Base-by-base conservation (phyloP, 2,113 vertebrate genomes). In the Fulica atra region DNA sequence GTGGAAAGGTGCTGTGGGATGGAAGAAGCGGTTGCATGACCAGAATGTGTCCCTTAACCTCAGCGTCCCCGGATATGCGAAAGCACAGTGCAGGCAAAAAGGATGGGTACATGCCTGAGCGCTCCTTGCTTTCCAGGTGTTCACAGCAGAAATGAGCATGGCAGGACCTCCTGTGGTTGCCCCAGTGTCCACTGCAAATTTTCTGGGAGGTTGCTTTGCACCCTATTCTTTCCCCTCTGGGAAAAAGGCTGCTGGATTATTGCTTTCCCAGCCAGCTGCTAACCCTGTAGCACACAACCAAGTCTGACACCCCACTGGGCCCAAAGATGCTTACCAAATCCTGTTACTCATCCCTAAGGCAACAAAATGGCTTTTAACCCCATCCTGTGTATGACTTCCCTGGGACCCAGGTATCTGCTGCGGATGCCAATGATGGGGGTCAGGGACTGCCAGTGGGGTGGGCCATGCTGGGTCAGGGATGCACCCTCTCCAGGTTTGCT, bases 401-500 rank as follows among this genome's bases (percentile, higher is more conserved):
- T 1, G 6, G n/a, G 74, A 42, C 28, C 66, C 8, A 1, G 1
- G 4, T 13, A 13, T 56, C 44, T 44, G 11, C 74, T 82, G 50
- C 1, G 3, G 29, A 65, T 61, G 24, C 14, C 40, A 35, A 5
- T 12, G 26, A 7, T 0, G 1, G 25, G 9, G 14, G 7, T 18
- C 44, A 36, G 26, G 19, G 57, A 5, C 38, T 85, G 66, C 15
- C n/a, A 38, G 20, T n/a, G 11, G 16, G 29, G 17, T 48, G 28
- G 24, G 26, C 1, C 7, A 57, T 28, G 54, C 24, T 77, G 66
- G 44, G 36, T 63, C 61, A 57, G 57, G 28, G 42, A 48, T 8
- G 3, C 6, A 13, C 11, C 2, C 26, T 35, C 25, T 73, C n/a
- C 29, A 13, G 24, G 48, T 35, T 85, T 72, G 70, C 18, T 79